A percentile compares a stretch with the other conserved stretches of the same genome.
These are phyloP conservation scores for Asteroscopus sphinx DNA, from an alignment of 2,888 invertebrate genomes.

Conservation along the genomic window DNA sequence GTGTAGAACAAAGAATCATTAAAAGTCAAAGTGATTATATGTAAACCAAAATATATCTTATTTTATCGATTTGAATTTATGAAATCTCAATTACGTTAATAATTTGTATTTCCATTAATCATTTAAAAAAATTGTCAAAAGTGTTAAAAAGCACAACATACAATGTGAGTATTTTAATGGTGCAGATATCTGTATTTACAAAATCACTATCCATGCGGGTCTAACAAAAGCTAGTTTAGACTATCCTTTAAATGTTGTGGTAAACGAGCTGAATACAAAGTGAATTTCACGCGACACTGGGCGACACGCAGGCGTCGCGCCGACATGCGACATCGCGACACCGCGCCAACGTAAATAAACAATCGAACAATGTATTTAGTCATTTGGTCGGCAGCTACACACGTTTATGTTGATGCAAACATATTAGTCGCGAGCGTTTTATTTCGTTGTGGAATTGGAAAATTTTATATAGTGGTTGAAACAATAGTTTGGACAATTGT, in stretches of 20 bases:
- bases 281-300: slow-evolving; percentile 29
- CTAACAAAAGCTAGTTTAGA: slow-evolving; percentile 43
- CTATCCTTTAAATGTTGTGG: slow-evolving; percentile 42
- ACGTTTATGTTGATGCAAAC: slow-evolving; percentile 38
- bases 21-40: too few species aligned
- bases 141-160: too few species aligned
- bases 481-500: slow-evolving; percentile 10
- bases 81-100: too few species aligned
- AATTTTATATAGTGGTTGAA: slow-evolving; percentile 31
- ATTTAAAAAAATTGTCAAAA: too few species aligned
- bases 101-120: too few species aligned
- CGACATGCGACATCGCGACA: slow-evolving; percentile 26
- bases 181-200: slow-evolving; percentile 17
- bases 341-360: slow-evolving; percentile 37
- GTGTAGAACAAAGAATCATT: slow-evolving; percentile 18
- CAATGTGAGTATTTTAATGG: background rate
- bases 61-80: too few species aligned
- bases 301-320: slow-evolving; percentile 18
- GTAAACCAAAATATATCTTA: too few species aligned
- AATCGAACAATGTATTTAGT: slow-evolving; percentile 53
- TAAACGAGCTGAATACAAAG: slow-evolving; percentile 39
- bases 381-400: slow-evolving; percentile 44
- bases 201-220: slow-evolving; percentile 29
- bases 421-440: slow-evolving; percentile 37
- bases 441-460: slow-evolving; percentile 32